Evolutionary conservation across 2,113 vertebrate genomes (phyloP).

Genomic region (Choloepus hoffmanni): DNA sequence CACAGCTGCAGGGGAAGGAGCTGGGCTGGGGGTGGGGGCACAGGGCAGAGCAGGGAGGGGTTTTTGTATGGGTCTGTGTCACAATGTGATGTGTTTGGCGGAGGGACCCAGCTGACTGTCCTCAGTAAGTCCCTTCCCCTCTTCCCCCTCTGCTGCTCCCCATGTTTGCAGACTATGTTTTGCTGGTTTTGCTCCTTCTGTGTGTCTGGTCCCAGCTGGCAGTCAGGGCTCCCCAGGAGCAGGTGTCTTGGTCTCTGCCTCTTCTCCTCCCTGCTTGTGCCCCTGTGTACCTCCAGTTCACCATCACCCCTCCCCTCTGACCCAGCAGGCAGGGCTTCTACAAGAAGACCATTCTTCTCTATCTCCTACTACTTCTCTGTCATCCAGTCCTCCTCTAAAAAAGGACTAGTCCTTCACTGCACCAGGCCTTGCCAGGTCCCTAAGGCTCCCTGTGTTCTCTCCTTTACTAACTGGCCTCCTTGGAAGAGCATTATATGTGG

Average conservation of each 20-base stretch:
- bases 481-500: background rate
- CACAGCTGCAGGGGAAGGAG: background rate
- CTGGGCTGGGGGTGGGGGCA: rapidly evolving
- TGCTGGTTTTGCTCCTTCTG: background rate
- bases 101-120: background rate
- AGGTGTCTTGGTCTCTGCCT: too few relatives aligned
- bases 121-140: background rate
- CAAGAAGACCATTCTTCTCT: too few relatives aligned
- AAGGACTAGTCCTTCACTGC: too few relatives aligned
- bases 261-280: too few relatives aligned
- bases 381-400: background rate
- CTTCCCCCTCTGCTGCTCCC: background rate
- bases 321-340: too few relatives aligned
- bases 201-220: background rate
- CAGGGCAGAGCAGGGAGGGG: background rate
- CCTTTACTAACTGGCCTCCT: too few relatives aligned
- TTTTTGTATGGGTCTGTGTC: background rate
- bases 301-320: too few relatives aligned
- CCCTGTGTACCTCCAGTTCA: too few relatives aligned
- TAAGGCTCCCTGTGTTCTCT: too few relatives aligned
- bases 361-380: too few relatives aligned
- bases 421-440: too few relatives aligned
- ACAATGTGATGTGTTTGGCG: background rate
- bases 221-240: too few relatives aligned
- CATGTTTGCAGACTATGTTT: background rate